Evolutionary conservation across 2,888 invertebrate genomes (phyloP), one percentile per base, ranked within the genome.

Genomic region (Monopis laevigella): DNA sequence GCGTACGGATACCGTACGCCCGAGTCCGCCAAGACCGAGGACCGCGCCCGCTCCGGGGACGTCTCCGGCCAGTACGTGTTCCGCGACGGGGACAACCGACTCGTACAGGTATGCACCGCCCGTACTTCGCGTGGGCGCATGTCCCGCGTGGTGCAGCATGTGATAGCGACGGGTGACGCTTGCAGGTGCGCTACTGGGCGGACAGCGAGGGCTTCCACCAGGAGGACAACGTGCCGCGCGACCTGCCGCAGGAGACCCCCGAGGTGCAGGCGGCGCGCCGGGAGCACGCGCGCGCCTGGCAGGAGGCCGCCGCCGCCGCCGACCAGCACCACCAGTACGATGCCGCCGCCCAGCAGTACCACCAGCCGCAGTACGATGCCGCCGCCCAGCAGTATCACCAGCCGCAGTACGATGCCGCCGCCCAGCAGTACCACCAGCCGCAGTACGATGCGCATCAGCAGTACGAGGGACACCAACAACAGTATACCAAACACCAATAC

Each of bases 121-220:
- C n/a, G n/a, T n/a, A n/a, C n/a, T n/a, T n/a, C n/a, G n/a, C n/a
- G n/a, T n/a, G n/a, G n/a, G n/a, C n/a, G n/a, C n/a, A n/a, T n/a
- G n/a, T n/a, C n/a, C n/a, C n/a, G n/a, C n/a, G n/a, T 84, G 85
- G 17, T 17, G n/a, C n/a, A n/a, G n/a, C n/a, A n/a, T n/a, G n/a
- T n/a, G n/a, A n/a, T n/a, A n/a, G n/a, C n/a, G n/a, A n/a, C n/a
- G n/a, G n/a, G n/a, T n/a, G n/a, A n/a, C n/a, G n/a, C n/a, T n/a
- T n/a, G 32, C 46, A 86, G 86, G 86, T 87, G 2, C 82, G 85
- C 46, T 90, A 90, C 63, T 89, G 88, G 84, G 88, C 89, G 44
- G 88, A 89, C 58, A 84, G 85, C 48, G 78, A 84, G 48, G 91
- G 90, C n/a, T 90, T 90, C 80, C 90, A 90, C 67, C 89, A 90